Base-by-base conservation (phyloP, 2,113 vertebrate genomes). In the Lepisosteus oculatus region DNA sequence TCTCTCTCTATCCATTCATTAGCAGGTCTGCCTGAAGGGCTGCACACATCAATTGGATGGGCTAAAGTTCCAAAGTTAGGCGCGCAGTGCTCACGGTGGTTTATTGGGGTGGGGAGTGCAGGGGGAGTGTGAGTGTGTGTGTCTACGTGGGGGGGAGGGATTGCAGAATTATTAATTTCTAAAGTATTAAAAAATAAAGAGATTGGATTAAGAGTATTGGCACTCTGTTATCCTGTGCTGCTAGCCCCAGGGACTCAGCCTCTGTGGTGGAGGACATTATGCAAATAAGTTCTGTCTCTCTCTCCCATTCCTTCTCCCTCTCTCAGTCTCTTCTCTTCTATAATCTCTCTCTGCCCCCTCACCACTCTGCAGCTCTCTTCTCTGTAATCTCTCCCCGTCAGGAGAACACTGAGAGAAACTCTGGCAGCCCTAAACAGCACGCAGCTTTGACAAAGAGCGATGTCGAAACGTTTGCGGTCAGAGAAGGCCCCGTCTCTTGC, bases 201-300 rank as follows among this genome's bases (percentile, higher is more conserved):
- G 96, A 98, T 98, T 98, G 97, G 97, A 99, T 99, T 98, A 98
- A 97, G 92, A 96, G 97, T 97, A 98, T 95, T 98, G 96, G 95
- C 93, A 94, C 93, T 93, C 92, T 93, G 93, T 98, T 96, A 97
- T 98, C 95, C 96, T 94, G 95, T 94, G 94, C 93, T 82, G 85
- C 79, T 86, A 94, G 95, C 97, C 96, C 96, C 90, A 90, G 97
- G 97, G 95, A 96, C 87, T 90, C 89, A 92, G 91, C 90, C 88
- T 90, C 92, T 94, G 90, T 93, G 94, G 95, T 93, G 93, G 94
- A 96, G 96, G 95, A 98, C 94, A 97, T 98, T 99, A 99, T 98
- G 96, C 94, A 96, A 98, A 98, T 98, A 85, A 89, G 86, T 76
- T 51, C 45, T 64, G 61, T 57, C 61, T 59, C 42, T 12, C 11